phyloP scores from a whole-genome alignment of 1,140 invertebrate genomes.

The Zeugodacus cucurbitae region DNA sequence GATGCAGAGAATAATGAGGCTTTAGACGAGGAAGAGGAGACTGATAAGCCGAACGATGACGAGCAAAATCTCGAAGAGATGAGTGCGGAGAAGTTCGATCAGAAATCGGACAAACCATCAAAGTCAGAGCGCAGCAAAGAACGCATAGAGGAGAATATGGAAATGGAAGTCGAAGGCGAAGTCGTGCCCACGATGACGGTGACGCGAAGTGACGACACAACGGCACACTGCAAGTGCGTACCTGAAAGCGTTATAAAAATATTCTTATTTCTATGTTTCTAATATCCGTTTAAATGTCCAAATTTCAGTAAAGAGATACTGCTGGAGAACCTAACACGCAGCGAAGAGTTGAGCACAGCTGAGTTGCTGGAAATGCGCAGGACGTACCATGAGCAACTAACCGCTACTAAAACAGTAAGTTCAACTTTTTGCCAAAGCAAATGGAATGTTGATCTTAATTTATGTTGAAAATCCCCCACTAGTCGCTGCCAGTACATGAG shows the following conservation, averaged over 20 bases:
- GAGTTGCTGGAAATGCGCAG: constrained; percentile 58
- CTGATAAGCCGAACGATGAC: constrained; percentile 55
- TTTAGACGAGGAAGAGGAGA: constrained; percentile 55
- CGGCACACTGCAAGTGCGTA: constrained; percentile 70
- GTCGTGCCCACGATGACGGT: constrained; percentile 75
- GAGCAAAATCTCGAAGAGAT: constrained; percentile 68
- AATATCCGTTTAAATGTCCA: neutral
- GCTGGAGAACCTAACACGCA: constrained; percentile 52
- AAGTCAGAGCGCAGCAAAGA: constrained; percentile 68
- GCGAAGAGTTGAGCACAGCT: constrained; percentile 52
- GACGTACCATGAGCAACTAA: constrained; percentile 58
- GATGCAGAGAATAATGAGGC: constrained; percentile 69
- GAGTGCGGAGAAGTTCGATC: constrained; percentile 68
- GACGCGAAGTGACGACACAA: constrained; percentile 76
- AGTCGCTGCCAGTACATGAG: constrained; percentile 53
- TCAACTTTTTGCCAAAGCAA: neutral
- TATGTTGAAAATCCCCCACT: neutral
- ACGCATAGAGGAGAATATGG: constrained; percentile 62
- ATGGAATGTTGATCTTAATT: neutral
- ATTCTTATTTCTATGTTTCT: constrained; percentile 43
- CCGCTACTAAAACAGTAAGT: constrained; percentile 52
- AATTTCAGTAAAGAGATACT: constrained; percentile 55
- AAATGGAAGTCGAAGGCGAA: constrained; percentile 82
- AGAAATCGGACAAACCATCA: constrained; percentile 67
- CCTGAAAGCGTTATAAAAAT: neutral